phyloP scores from a whole-genome alignment of 2,113 vertebrate species.

The Dipodomys stephensi region DNA sequence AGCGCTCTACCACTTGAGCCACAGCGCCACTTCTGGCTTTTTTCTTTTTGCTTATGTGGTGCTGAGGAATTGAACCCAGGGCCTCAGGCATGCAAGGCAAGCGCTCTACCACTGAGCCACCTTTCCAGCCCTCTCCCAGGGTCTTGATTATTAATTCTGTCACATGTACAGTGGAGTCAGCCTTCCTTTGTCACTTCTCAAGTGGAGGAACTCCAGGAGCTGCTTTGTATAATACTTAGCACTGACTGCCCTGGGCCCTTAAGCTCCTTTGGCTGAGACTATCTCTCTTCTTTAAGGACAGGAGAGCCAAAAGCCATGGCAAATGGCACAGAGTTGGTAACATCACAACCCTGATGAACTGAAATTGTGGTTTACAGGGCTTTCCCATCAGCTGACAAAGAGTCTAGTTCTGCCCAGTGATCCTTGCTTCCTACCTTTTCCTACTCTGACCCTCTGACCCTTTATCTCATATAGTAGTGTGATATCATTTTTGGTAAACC shows the following conservation, averaged over 20 bases:
- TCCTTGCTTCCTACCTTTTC: not conserved
- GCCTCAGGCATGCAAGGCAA: too few relatives aligned
- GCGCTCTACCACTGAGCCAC: too few relatives aligned
- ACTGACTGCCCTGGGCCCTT: not conserved
- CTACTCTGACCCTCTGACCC: not conserved
- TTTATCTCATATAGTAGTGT: not conserved
- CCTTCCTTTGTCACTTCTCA: not conserved
- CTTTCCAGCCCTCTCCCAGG: too few relatives aligned
- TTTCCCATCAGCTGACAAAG: not conserved
- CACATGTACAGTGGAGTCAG: not conserved
- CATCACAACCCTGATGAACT: not conserved
- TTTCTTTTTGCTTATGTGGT: too few relatives aligned
- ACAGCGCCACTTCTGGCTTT: too few relatives aligned
- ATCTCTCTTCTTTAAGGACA: not conserved
- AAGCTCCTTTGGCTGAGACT: not conserved
- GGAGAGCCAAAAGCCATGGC: not conserved
- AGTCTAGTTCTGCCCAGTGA: not conserved
- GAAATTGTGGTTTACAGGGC: not conserved
- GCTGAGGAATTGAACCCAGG: too few relatives aligned
- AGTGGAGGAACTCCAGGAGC: not conserved
- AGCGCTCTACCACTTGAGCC: too few relatives aligned
- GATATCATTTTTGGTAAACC: not conserved
- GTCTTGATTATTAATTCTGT: not conserved
- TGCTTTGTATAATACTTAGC: not conserved
- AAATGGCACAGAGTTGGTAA: not conserved